These are phyloP conservation scores for Archilochus colubris DNA, from an alignment of 2,113 vertebrate species.

Conservation along the genomic window DNA sequence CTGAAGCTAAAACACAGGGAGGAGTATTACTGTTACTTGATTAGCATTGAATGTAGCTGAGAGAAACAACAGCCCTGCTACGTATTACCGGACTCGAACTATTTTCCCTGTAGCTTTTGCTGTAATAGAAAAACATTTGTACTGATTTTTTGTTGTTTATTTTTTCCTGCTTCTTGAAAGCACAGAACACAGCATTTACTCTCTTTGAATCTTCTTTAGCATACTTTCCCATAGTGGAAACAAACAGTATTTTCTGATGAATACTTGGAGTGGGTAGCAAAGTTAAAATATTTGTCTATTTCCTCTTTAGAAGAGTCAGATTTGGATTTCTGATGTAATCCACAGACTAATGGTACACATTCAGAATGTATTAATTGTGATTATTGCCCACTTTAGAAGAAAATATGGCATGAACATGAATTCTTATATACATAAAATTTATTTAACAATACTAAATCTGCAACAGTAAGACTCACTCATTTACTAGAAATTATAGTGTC, in stretches of 20 bases:
- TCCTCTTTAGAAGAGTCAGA: background rate
- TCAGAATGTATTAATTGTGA: background rate
- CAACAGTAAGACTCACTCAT: background rate
- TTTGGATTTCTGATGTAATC: background rate
- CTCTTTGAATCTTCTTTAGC: background rate
- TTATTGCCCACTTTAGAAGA: background rate
- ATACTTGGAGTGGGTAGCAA: background rate
- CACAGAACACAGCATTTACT: background rate
- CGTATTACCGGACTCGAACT: too few species aligned
- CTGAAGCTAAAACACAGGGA: background rate
- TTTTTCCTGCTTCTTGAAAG: background rate
- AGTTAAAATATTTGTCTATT: background rate
- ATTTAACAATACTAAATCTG: background rate
- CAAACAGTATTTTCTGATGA: background rate
- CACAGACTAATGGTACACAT: background rate
- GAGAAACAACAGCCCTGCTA: background rate
- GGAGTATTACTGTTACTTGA: background rate
- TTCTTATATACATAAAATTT: fast-evolving
- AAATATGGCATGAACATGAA: background rate
- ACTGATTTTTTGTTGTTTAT: background rate
- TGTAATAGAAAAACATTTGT: background rate
- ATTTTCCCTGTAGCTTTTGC: background rate
- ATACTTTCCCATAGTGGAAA: background rate
- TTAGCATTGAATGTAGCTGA: background rate
- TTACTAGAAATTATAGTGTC: background rate